Percentiles rank a stretch among this genome's conserved stretches.
Conservation (phyloP, 2,888 invertebrate species). For the Rhagonycha lutea region DNA sequence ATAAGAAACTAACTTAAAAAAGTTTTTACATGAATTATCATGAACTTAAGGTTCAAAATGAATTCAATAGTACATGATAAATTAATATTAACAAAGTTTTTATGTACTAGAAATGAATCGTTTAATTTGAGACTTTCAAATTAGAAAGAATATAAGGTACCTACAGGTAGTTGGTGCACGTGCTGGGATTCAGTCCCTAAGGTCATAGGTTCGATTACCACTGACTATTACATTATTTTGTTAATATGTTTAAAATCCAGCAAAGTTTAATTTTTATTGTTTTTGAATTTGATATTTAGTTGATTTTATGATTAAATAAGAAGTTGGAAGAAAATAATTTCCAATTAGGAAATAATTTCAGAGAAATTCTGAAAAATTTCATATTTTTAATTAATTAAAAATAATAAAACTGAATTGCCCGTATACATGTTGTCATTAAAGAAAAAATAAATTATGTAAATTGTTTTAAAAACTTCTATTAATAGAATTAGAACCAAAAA, state of each 20-base stretch:
- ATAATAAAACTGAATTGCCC: neutral
- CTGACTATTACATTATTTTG: too few species aligned
- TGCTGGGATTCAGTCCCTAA: too few species aligned
- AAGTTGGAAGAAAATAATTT: too few species aligned
- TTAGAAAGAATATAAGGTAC: too few species aligned
- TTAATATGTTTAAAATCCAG: too few species aligned
- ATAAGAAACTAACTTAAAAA: neutral
- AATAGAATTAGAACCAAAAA: slow-evolving; percentile 8
- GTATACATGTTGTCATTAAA: neutral
- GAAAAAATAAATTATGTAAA: neutral
- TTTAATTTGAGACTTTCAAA: neutral
- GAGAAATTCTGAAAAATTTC: too few species aligned
- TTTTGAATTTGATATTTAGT: too few species aligned
- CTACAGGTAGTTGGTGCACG: too few species aligned
- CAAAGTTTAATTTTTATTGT: too few species aligned
- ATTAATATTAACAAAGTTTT: neutral
- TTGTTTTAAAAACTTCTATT: neutral
- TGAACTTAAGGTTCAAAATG: neutral
- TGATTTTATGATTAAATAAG: too few species aligned
- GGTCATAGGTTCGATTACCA: too few species aligned
- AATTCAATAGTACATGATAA: neutral
- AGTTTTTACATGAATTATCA: neutral
- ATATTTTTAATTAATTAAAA: neutral
- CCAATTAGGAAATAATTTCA: too few species aligned
- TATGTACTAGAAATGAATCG: neutral